These are phyloP conservation scores for Habropoda laboriosa DNA, from an alignment of 1,140 invertebrate species.

Conservation along the genomic window DNA sequence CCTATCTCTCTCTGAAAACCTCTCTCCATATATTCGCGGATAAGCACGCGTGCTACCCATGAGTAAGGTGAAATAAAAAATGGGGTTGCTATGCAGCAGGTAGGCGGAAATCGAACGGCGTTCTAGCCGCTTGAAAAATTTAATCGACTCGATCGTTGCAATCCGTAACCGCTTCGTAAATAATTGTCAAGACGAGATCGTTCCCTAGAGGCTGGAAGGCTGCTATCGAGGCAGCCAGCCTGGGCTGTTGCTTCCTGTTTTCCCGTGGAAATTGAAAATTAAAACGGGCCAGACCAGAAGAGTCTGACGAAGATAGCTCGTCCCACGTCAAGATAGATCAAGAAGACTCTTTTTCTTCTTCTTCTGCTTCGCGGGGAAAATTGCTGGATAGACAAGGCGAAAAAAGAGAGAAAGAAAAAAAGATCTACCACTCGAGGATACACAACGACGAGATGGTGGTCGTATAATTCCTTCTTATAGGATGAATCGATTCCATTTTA, in stretches of 20 bases:
- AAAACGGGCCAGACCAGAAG: background rate
- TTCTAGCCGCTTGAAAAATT: background rate
- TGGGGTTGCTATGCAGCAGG: too few relatives aligned
- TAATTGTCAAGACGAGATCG: background rate
- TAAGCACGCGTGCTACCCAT: background rate
- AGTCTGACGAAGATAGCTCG: background rate
- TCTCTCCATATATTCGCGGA: too few relatives aligned
- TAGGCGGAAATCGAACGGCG: background rate
- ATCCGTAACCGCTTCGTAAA: slow-evolving; percentile 14
- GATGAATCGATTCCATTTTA: background rate
- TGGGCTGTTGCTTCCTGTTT: background rate
- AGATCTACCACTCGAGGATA: background rate
- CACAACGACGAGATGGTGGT: too few relatives aligned
- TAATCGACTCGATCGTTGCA: slow-evolving; percentile 1
- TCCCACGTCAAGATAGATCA: background rate
- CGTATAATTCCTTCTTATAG: background rate
- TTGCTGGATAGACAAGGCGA: background rate
- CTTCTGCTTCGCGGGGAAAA: background rate
- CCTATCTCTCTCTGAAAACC: too few relatives aligned
- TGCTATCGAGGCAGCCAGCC: background rate
- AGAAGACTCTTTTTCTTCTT: background rate
- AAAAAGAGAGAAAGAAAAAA: too few relatives aligned
- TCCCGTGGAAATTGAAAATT: slow-evolving; percentile 31
- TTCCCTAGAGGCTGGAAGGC: background rate
- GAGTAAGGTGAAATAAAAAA: background rate